Percentiles rank a stretch among this genome's conserved stretches.
Evolutionary conservation across 2,888 invertebrate genomes (phyloP).

Genomic region (Chloroclystis v-ata): DNA sequence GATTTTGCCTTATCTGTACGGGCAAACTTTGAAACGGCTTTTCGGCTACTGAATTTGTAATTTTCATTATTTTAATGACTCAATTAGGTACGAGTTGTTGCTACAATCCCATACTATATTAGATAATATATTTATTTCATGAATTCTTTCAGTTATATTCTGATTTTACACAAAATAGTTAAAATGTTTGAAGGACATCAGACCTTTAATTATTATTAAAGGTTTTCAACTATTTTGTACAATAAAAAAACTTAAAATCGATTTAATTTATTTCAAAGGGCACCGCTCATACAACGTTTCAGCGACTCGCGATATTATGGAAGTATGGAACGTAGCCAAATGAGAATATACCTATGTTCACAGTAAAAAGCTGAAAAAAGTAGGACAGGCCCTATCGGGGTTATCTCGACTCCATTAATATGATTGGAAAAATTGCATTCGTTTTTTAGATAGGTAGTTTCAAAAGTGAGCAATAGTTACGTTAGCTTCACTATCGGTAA

Average conservation of each 20-base stretch:
- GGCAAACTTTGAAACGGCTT: background rate
- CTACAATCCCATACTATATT: no score
- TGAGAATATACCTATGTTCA: slow-evolving; percentile 11
- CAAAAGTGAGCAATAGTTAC: no score
- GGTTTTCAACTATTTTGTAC: no score
- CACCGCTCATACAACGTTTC: slow-evolving; percentile 9
- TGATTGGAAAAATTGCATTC: background rate
- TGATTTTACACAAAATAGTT: no score
- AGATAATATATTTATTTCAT: no score
- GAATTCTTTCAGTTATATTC: no score
- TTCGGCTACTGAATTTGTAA: background rate
- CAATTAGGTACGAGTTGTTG: background rate
- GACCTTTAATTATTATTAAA: no score
- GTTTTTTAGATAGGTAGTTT: no score
- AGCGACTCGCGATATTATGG: slow-evolving; percentile 14
- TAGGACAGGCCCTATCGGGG: slow-evolving; percentile 7
- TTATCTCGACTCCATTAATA: slow-evolving; percentile 9
- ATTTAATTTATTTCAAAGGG: slow-evolving; percentile 17
- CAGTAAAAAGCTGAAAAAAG: slow-evolving; percentile 13
- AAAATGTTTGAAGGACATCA: no score
- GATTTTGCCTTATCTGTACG: background rate
- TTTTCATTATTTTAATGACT: background rate
- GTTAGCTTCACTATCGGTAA: no score
- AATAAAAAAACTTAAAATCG: no score
- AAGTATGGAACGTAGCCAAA: slow-evolving; percentile 18